Evolutionary conservation across 2,113 vertebrate genomes (phyloP), one percentile per base, ranked within the genome.

Genomic region (Tursiops truncatus): DNA sequence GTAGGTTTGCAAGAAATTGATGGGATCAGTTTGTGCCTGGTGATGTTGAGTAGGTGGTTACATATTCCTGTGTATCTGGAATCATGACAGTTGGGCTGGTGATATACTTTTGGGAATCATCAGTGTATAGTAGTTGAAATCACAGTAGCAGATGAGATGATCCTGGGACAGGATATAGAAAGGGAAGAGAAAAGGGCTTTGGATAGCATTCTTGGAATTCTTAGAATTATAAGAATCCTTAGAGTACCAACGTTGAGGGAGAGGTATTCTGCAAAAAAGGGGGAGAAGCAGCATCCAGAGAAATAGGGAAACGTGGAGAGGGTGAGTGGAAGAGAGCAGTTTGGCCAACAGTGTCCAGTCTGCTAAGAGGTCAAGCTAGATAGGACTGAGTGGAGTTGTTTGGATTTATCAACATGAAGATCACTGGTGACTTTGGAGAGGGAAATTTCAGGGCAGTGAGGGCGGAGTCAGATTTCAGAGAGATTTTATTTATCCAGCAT

Each of bases 391-490:
- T 70, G 84, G 31, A 17, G 53, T 60, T 67, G 67, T 86, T 33
- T 79, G 62, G 70, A 26, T 80, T 63, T 81, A 81, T 77, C n/a
- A 65, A 33, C 33, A 44, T 31, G 41, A 58, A 93, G 44, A 9
- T 68, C 73, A 44, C 33, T 9, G n/a, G 77, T 93, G 60, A 80
- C 41, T 87, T 94, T 79, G 31, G 36, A 74, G 58, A 58, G 89
- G 44, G 88, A 84, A 38, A 80, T 74, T 91, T 95, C 12, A 60
- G 70, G 90, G 60, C 36, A 36, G 1, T 79, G 83, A 86, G 47
- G n/a, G 38, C 63, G 31, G 25, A 92, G 73, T 92, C 56, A 31
- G 94, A 86, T 84, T 97, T 65, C 79, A 87, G 56, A 93, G 31
- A 81, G 76, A 60, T 26, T 79, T 92, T 47, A 38, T 93, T 97